Base-by-base conservation (phyloP, 2,113 vertebrate genomes). In the Poeciliopsis turrubarensis region DNA sequence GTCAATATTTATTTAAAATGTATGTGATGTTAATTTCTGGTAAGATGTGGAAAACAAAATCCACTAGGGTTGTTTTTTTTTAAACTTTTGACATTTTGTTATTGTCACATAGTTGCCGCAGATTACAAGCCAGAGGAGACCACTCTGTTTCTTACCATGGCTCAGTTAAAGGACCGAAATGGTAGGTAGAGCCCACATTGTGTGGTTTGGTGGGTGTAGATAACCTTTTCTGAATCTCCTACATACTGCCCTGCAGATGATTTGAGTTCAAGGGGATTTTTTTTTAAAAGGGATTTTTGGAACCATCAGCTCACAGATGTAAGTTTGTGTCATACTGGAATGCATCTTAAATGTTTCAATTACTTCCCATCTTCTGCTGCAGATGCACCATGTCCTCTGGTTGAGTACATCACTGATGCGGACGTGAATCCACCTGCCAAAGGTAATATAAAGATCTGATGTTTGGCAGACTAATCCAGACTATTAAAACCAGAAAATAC, bases 141-240 rank as follows among this genome's bases (percentile, higher is more conserved):
- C 1, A 85, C 89, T 41, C 73, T 94, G 71, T 94, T 94, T 68
- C 79, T 88, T n/a, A 89, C 78, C 27, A 89, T 91, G 90, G 82
- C 84, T 13, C 77, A 89, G 64, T 69, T 87, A 1, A 91, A 88
- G 68, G 70, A 82, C 27, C 26, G 75, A 4, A 66, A 57, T 2
- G 88, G 90, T 88, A 88, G 0, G 84, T 64, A 37, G 34, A 68
- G 47, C 64, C 17, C 66, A 30, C 2, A 22, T n/a, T 22, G 27
- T 6, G 3, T 44, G 5, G 30, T 1, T 57, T 1, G 39, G 29
- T 73, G 27, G 54, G 75, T 86, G 75, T 66, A 15, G 31, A 68
- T 0, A 5, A 32, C 0, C 4, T 44, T 81, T 83, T 68, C 31
- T 29, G 47, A 37, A 37, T 1, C 17, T 69, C 14, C 27, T 61